phyloP scores from a whole-genome alignment of 2,113 vertebrate species.

The Donacobius atricapilla region DNA sequence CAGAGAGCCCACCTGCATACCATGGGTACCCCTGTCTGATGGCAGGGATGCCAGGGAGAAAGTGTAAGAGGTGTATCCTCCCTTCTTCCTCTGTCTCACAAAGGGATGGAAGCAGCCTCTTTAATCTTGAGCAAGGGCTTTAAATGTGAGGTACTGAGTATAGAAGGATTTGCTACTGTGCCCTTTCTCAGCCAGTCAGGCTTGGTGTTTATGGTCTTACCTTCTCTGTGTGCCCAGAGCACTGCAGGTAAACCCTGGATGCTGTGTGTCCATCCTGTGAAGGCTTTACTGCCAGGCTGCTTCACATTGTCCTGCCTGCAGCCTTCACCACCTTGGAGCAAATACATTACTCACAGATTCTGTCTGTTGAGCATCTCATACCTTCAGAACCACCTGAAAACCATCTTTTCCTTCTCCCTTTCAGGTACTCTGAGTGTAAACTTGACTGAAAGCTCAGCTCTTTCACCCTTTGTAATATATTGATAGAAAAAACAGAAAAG shows the following conservation, averaged over 20 bases:
- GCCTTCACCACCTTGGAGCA: neutral
- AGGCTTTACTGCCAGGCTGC: neutral
- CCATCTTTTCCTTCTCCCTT: neutral
- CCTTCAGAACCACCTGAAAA: neutral
- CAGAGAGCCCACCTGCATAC: neutral
- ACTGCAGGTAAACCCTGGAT: neutral
- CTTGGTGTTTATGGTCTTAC: neutral
- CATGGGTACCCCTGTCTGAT: fast-evolving
- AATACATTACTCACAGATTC: neutral
- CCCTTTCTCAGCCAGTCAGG: neutral
- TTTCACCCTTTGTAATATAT: neutral
- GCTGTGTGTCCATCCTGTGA: fast-evolving
- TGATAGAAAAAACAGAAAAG: neutral
- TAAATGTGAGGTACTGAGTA: neutral
- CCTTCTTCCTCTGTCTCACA: neutral
- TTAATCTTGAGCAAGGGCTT: neutral
- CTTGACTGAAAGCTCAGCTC: neutral
- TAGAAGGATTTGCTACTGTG: neutral
- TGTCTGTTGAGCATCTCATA: neutral
- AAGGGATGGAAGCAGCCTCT: neutral
- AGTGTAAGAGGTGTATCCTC: neutral
- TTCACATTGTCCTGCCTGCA: neutral
- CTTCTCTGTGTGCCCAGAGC: neutral
- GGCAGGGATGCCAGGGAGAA: neutral
- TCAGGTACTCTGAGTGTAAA: neutral